A percentile compares a stretch with the other conserved stretches of the same genome.
Conservation (phyloP, 1,140 invertebrate species). For the Drosophila mojavensis region DNA sequence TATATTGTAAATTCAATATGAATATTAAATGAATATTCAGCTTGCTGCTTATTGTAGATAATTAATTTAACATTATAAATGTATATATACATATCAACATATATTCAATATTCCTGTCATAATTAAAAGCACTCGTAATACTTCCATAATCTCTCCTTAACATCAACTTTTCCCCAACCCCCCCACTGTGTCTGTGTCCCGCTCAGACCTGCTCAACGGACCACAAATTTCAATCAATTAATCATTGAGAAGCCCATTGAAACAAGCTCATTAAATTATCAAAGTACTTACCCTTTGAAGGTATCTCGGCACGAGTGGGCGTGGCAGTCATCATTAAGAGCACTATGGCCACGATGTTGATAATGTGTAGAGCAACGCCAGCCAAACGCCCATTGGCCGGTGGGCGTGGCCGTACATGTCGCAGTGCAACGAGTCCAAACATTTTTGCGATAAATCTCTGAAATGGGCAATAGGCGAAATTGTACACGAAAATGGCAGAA, state of each 20-base stretch:
- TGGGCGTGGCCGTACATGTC: conserved; percentile 1
- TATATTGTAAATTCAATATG: too few species aligned
- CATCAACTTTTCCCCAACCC: neutral
- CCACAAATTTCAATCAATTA: conserved; percentile 46
- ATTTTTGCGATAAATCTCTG: conserved; percentile 47
- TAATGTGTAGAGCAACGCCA: conserved; percentile 46
- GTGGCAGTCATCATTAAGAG: conserved; percentile 66
- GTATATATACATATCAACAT: neutral
- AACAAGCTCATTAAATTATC: conserved; percentile 73
- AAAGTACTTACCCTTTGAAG: conserved; percentile 79
- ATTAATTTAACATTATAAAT: neutral
- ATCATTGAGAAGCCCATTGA: conserved; percentile 54
- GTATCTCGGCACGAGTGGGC: conserved; percentile 68
- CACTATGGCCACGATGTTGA: conserved; percentile 46
- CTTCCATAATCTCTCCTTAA: conserved; percentile 5
- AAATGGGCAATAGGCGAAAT: conserved; percentile 41
- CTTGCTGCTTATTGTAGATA: too few species aligned
- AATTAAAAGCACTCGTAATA: conserved; percentile 27
- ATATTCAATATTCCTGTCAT: conserved; percentile 10
- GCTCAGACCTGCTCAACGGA: too few species aligned
- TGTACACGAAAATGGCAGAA: conserved; percentile 35
- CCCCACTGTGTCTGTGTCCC: neutral
- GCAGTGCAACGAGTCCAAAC: conserved; percentile 8
- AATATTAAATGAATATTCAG: too few species aligned
- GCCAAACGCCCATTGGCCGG: conserved; percentile 38